Evolutionary conservation across 2,888 invertebrate genomes (phyloP), one percentile per base, ranked within the genome.

Genomic region (Dasysyrphus tricinctus): DNA sequence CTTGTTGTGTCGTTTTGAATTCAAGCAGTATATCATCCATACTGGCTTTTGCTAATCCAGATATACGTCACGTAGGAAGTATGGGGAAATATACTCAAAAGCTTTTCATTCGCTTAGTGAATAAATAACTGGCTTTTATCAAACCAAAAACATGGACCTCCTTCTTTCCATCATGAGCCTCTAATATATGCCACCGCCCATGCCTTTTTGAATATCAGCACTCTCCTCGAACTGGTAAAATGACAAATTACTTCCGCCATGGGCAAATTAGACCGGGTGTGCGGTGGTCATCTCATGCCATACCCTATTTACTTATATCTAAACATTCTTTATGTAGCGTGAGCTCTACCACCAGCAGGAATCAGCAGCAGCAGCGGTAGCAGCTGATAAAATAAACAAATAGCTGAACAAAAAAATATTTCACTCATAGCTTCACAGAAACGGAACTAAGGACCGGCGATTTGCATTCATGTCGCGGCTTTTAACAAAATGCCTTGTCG

Each of bases 401-500:
- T n/a, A 57, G 14, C 39, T 12, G 12, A 34, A 34, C 16, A 3
- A 9, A 34, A 0, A 51, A n/a, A 24, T 54, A 54, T 54, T 54
- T 69, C 12, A 49, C 32, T 65, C 37, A 19, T 51, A 39, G 49
- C 37, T 54, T 32, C 32, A 32, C 32, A 49, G 24, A 63, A 70
- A 75, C 44, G 56, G 67, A 78, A 78, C 57, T 73, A 54, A 61
- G 61, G 72, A 73, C 73, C 73, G 69, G 73, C 73, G 73, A 85
- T 85, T 81, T 85, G 85, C 85, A 85, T 81, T 80, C 85, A 77
- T 73, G 76, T 77, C 73, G 85, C 73, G 81, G 81, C 76, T 85
- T 85, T 81, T 81, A 73, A 85, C 80, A 72, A 85, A 85, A 85
- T 81, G 76, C 81, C 75, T 72, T 85, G 85, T 85, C 85, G 81